Evolutionary conservation across 1,140 invertebrate genomes (phyloP).

Genomic region (Aphis gossypii): DNA sequence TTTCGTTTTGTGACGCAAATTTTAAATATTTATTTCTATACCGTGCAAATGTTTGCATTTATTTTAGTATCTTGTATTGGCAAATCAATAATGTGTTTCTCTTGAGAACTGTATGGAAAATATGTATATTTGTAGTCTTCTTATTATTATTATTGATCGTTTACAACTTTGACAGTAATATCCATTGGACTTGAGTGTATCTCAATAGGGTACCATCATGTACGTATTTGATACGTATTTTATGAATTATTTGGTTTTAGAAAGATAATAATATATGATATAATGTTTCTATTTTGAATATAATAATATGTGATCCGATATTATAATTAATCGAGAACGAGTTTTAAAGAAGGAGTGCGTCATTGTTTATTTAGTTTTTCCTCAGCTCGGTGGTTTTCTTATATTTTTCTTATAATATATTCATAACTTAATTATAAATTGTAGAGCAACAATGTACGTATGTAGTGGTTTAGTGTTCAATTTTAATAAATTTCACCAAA

Average conservation of each 20-base stretch:
- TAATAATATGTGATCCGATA: not conserved
- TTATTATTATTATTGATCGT: not conserved
- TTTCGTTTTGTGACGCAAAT: not conserved
- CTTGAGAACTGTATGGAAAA: not conserved
- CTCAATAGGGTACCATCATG: no score
- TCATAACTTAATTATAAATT: not conserved
- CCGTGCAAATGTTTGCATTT: not conserved
- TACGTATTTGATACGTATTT: no score
- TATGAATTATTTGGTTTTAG: not conserved
- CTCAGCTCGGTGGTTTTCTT: not conserved
- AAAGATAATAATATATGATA: not conserved
- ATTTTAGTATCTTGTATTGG: not conserved
- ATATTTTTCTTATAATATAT: not conserved
- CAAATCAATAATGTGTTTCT: not conserved
- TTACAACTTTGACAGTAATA: not conserved
- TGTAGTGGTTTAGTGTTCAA: not conserved
- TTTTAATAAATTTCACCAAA: conserved; percentile 8
- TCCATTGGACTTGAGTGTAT: not conserved
- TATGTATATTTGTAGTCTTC: not conserved
- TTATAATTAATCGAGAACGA: not conserved
- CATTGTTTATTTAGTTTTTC: not conserved
- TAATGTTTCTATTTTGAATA: not conserved
- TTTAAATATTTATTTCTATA: not conserved
- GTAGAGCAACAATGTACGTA: not conserved
- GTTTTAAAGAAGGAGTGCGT: not conserved